phyloP scores from a whole-genome alignment of 1,140 invertebrate genomes.

The Caenorhabditis latens region DNA sequence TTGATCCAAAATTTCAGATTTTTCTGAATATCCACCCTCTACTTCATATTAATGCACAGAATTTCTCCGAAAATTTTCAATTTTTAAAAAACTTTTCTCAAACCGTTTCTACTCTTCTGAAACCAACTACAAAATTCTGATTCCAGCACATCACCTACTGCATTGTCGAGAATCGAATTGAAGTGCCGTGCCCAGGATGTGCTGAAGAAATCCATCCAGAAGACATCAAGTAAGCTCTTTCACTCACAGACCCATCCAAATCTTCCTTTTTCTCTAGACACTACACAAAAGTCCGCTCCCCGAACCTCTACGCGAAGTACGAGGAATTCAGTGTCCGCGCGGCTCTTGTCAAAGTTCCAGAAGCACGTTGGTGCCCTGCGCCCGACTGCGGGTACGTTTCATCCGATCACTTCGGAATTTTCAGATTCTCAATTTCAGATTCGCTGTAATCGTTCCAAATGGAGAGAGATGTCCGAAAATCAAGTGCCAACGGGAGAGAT shows the following conservation, averaged over 20 bases:
- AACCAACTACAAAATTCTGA: too few relatives aligned
- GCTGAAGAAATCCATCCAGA: background rate
- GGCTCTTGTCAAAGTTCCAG: background rate
- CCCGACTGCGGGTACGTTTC: constrained; percentile 42
- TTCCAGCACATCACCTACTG: background rate
- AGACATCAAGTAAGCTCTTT: constrained; percentile 1
- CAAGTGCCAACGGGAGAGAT: background rate
- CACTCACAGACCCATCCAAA: background rate
- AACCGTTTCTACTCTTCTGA: too few relatives aligned
- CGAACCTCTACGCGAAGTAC: background rate
- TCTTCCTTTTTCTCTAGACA: background rate
- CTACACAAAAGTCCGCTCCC: background rate
- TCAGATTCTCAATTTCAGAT: background rate
- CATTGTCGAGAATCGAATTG: background rate
- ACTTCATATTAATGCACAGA: too few relatives aligned
- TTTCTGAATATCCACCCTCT: too few relatives aligned
- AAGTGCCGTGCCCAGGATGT: constrained; percentile 32
- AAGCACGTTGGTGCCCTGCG: background rate
- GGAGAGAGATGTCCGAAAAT: background rate
- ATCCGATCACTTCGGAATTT: background rate
- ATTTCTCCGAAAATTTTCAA: too few relatives aligned
- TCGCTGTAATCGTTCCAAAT: constrained; percentile 14
- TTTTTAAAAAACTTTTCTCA: too few relatives aligned
- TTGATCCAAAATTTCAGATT: too few relatives aligned
- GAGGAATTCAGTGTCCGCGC: background rate